Base-by-base conservation (phyloP, 2,797 vertebrate genomes). In the Selene dorsalis region DNA sequence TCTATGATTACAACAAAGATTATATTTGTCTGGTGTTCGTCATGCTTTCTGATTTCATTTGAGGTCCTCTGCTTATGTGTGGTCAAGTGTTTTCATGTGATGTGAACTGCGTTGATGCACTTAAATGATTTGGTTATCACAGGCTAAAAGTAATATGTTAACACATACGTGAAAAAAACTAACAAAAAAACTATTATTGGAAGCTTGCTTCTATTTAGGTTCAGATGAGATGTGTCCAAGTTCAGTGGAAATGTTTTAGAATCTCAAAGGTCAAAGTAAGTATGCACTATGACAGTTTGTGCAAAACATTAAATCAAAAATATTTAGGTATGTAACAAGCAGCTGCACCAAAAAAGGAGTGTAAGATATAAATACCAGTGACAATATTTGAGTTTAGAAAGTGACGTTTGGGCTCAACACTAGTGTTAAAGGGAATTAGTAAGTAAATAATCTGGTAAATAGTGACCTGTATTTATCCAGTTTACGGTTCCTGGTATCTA, bases 261-360 rank as follows among this genome's bases (percentile, higher is more conserved):
- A n/a, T 30, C n/a, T 26, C 69, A 73, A 6, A 61, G 28, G 24
- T 43, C 60, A 32, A 52, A 72, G 11, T 53, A 43, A 38, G 35
- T n/a, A n/a, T 59, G 22, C 72, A 47, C 50, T 57, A 28, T 43
- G 59, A 18, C n/a, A 28, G 4, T 52, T 16, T 3, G 38, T 4
- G 20, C 45, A n/a, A n/a, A 8, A 58, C 18, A 0, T 22, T 6
- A 47, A 81, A 67, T 71, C 26, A 71, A 48, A 41, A 41, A 41
- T 66, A 32, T 32, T 32, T 32, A 32, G 4, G 30, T 32, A 32
- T 32, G 30, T 32, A 32, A 32, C 30, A 32, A 32, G 30, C 30
- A 32, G 30, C 30, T 32, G 30, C 7, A 6, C 30, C 7, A 32
- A 32, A 32, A 30, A 32, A 2, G 30, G 30, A 32, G 30, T 32